Percentiles rank a stretch among this genome's conserved stretches.
Conservation (phyloP, 2,113 vertebrate species). For the Rhizomys pruinosus region DNA sequence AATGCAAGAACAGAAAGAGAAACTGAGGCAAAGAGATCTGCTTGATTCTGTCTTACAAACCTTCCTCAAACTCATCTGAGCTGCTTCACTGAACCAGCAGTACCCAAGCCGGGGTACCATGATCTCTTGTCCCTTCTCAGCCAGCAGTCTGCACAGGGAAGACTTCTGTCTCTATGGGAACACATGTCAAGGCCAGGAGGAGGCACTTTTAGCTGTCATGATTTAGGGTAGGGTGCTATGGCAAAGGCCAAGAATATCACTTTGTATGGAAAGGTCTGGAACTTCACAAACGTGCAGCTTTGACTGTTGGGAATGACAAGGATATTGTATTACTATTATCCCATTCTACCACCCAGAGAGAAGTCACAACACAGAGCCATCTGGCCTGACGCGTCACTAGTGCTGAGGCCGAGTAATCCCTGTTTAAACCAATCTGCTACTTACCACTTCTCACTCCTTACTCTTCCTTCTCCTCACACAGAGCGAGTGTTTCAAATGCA, state of each 20-base stretch:
- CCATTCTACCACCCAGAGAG: neutral
- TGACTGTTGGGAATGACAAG: neutral
- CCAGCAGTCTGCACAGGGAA: neutral
- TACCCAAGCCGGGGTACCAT: neutral
- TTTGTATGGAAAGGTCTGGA: neutral
- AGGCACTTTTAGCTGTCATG: neutral
- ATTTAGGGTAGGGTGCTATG: neutral
- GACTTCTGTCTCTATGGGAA: neutral
- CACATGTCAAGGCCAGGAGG: neutral
- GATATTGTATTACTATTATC: neutral
- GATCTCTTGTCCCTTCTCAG: neutral
- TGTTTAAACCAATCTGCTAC: neutral
- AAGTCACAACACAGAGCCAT: neutral
- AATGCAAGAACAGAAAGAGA: neutral
- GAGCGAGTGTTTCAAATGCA: neutral
- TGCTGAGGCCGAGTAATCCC: fast-evolving
- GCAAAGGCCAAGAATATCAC: neutral
- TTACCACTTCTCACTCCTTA: neutral
- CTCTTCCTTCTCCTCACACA: neutral
- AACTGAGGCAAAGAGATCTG: neutral
- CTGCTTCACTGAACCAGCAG: neutral
- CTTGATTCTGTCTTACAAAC: neutral
- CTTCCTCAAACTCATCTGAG: neutral
- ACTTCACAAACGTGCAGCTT: neutral
- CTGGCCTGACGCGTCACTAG: neutral